These are phyloP conservation scores for Macroramphosus scolopax DNA, from an alignment of 2,797 vertebrate genomes.

Conservation along the genomic window DNA sequence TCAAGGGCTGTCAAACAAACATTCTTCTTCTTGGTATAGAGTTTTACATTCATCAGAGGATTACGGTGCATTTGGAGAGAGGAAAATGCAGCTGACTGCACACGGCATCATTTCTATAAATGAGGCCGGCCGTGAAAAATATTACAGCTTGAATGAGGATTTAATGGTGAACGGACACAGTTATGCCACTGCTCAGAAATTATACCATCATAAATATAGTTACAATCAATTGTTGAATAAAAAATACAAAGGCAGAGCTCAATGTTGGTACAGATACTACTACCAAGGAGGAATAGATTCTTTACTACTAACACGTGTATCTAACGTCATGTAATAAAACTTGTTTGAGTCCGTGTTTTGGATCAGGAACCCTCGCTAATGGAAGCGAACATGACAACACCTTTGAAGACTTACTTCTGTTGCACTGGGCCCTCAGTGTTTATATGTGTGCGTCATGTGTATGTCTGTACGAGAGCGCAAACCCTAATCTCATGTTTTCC, in stretches of 20 bases:
- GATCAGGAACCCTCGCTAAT: constrained; percentile 20
- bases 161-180: constrained; percentile 37
- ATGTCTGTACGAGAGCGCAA: constrained; percentile 13
- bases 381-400: too few relatives aligned
- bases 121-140: constrained; percentile 21
- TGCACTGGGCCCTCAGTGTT: constrained; percentile 25
- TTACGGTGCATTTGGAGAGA: constrained; percentile 5
- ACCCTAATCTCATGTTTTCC: constrained; percentile 27
- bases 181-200: constrained; percentile 42
- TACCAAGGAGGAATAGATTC: constrained; percentile 26
- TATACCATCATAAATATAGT: constrained; percentile 38
- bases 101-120: constrained; percentile 11
- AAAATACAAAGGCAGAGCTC: constrained; percentile 43
- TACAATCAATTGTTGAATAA: constrained; percentile 58
- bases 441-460: constrained; percentile 12
- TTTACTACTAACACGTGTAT: constrained; percentile 30
- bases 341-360: constrained; percentile 18
- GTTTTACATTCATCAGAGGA: constrained; percentile 10
- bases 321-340: constrained; percentile 33
- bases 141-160: constrained; percentile 47
- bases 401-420: too few relatives aligned
- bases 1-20: constrained; percentile 1
- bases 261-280: constrained; percentile 44
- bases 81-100: constrained; percentile 13
- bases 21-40: constrained; percentile 11